Base-by-base conservation (phyloP, 2,888 invertebrate species). In the Mellilla xanthometata region DNA sequence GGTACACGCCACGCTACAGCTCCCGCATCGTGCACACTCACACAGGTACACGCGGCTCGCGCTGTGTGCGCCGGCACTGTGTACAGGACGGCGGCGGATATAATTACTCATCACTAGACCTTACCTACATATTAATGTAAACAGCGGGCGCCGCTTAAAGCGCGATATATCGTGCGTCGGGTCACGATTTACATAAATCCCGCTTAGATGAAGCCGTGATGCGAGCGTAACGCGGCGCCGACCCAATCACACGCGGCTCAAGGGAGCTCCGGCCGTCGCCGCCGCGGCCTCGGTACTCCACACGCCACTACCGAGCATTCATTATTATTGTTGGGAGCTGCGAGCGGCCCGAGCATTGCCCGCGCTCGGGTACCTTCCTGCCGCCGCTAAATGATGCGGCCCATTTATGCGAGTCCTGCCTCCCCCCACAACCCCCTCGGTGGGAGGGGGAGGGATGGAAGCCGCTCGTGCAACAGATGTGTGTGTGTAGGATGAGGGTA, bases 21-120 rank as follows among this genome's bases (percentile, higher is more conserved):
- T 94, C 95, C 59, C 92, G 95, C 73, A 95, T 95, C 66, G 94
- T 96, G 65, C 94, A 94, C 82, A 96, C 95, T 27, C 93, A 94
- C 70, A 92, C 93, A 62, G 95, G 95, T 75, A 42, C 28, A 24
- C n/a, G n/a, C n/a, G n/a, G n/a, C n/a, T n/a, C n/a, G n/a, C n/a
- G n/a, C n/a, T n/a, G n/a, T n/a, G n/a, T n/a, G n/a, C n/a, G n/a
- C n/a, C n/a, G n/a, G n/a, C n/a, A n/a, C 5, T 3, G 5, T 15
- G 15, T 2, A 15, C 5, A 5, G 15, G 3, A 11, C 29, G 2
- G 35, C 31, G 36, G n/a, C 9, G 27, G 22, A 33, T 42, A 41
- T 47, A 47, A 42, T 47, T 42, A 47, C 38, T 47, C 47, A 41
- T 47, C 24, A 33, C 29, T 33, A 29, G 33, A 27, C 13, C 13